These are phyloP conservation scores for Lepisosteus osseus DNA, from an alignment of 2,113 vertebrate genomes.

Conservation along the genomic window DNA sequence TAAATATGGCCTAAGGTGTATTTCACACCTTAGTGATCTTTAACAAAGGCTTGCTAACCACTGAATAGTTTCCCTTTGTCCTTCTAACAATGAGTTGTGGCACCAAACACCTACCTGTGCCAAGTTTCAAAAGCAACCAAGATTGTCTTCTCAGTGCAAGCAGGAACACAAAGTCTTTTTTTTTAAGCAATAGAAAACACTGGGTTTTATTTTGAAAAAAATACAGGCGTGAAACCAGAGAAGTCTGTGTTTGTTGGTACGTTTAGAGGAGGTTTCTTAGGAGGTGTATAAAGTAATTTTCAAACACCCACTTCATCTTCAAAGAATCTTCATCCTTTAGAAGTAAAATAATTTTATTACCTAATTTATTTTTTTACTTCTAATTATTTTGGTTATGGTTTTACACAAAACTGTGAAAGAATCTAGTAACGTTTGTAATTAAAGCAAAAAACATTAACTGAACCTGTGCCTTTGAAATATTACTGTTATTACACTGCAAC, in stretches of 20 bases:
- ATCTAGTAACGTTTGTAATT: neutral
- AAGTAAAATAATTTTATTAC: too few species aligned
- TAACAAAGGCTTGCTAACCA: conserved; percentile 59
- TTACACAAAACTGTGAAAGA: neutral
- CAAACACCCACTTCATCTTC: too few species aligned
- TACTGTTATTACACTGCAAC: neutral
- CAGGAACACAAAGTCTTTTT: conserved; percentile 62
- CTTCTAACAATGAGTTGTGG: conserved; percentile 61
- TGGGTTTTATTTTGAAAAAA: conserved; percentile 59
- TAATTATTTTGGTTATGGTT: too few species aligned
- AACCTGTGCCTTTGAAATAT: neutral
- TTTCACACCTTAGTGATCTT: conserved; percentile 63
- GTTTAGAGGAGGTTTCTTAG: too few species aligned
- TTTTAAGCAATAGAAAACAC: conserved; percentile 54
- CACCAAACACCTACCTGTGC: conserved; percentile 53
- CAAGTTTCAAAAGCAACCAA: conserved; percentile 42
- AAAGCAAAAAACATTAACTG: neutral
- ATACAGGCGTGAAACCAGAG: too few species aligned
- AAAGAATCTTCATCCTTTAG: too few species aligned
- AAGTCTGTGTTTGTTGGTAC: too few species aligned
- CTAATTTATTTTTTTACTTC: too few species aligned
- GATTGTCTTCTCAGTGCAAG: conserved; percentile 55
- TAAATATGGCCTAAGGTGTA: conserved; percentile 58
- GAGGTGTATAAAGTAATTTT: too few species aligned
- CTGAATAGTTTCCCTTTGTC: conserved; percentile 61